Evolutionary conservation across 2,113 vertebrate species (phyloP).

Genomic region (Pavo muticus): DNA sequence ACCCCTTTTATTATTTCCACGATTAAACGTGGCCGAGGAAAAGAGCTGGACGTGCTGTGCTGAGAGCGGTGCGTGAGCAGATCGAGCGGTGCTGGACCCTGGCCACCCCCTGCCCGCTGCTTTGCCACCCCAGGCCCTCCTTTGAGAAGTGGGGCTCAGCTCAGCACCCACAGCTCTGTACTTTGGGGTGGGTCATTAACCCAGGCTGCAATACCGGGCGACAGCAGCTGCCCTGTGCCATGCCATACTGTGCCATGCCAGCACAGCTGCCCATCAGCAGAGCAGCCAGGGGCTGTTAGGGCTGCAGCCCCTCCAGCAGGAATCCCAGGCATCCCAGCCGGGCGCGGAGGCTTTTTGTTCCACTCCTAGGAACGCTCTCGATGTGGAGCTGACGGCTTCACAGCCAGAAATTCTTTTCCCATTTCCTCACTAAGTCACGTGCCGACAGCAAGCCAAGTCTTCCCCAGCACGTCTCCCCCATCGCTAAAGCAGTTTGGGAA

Average conservation of each 20-base stretch:
- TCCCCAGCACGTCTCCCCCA: background rate
- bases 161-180: background rate
- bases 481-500: background rate
- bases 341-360: constrained; percentile 72
- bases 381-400: constrained; percentile 77
- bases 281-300: constrained; percentile 57
- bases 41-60: rapidly evolving
- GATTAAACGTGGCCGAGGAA: background rate
- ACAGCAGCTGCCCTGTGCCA: background rate
- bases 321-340: constrained; percentile 80
- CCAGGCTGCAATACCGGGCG: constrained; percentile 65
- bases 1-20: background rate
- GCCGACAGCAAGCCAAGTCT: constrained; percentile 52
- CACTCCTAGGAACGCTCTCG: constrained; percentile 71
- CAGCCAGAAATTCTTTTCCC: constrained; percentile 80
- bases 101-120: too few species aligned
- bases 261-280: background rate
- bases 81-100: background rate
- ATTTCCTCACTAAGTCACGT: constrained; percentile 77
- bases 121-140: background rate
- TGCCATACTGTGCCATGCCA: background rate
- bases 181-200: constrained; percentile 34
- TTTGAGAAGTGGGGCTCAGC: background rate
- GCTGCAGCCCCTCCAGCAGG: constrained; percentile 71
- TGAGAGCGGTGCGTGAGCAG: background rate